These are phyloP conservation scores for Scyliorhinus canicula DNA, from an alignment of 2,797 vertebrate genomes.

Conservation along the genomic window DNA sequence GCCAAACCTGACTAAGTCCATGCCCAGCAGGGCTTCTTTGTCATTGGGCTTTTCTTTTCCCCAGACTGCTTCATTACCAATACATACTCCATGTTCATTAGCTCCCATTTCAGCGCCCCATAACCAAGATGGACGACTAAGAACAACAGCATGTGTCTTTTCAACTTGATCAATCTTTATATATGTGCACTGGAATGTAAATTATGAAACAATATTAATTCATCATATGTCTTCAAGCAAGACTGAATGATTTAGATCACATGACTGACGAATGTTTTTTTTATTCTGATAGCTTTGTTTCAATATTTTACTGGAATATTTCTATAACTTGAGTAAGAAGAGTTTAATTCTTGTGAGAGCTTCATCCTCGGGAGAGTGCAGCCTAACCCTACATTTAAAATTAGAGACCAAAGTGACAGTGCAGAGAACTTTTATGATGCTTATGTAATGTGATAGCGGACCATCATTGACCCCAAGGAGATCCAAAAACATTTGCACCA, in stretches of 20 bases:
- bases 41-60: slow-evolving; percentile 67
- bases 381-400: neutral
- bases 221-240: neutral
- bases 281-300: neutral
- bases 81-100: slow-evolving; percentile 89
- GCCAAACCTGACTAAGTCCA: slow-evolving; percentile 86
- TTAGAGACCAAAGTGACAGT: neutral
- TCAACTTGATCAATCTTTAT: slow-evolving; percentile 73
- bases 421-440: neutral
- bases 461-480: neutral
- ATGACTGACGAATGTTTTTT: neutral
- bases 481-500: neutral
- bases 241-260: neutral
- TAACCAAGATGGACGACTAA: slow-evolving; percentile 92
- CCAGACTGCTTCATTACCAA: slow-evolving; percentile 98
- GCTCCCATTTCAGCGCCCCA: slow-evolving; percentile 99
- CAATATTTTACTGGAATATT: neutral
- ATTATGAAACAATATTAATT: neutral
- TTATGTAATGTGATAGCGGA: neutral
- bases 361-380: neutral
- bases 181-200: slow-evolving; percentile 77
- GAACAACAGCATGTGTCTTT: slow-evolving; percentile 73
- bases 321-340: neutral
- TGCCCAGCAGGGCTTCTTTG: slow-evolving; percentile 83
- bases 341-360: neutral